Conservation (phyloP, 2,797 vertebrate genomes). For the Artibeus lituratus region DNA sequence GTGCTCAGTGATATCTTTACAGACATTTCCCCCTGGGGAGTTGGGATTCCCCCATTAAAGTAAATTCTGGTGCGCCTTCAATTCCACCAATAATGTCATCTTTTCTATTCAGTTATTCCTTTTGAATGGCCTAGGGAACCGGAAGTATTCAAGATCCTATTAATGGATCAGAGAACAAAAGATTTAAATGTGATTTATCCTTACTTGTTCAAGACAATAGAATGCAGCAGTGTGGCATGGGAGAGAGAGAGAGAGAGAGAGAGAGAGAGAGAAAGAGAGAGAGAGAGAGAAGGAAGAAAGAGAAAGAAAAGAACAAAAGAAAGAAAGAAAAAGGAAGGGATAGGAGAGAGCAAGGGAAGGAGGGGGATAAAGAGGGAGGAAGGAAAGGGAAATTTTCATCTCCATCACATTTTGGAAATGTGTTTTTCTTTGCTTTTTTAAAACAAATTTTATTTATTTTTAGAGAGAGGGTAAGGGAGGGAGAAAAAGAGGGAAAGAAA, state of each 20-base stretch:
- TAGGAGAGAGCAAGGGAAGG: neutral
- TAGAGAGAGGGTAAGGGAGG: too few relatives aligned
- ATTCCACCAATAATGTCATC: slow-evolving; percentile 63
- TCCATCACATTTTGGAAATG: neutral
- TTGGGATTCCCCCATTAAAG: slow-evolving; percentile 35
- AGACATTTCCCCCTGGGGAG: slow-evolving; percentile 57
- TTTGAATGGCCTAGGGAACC: neutral
- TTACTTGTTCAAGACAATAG: neutral
- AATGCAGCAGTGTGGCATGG: neutral
- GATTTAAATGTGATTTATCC: neutral
- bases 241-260: neutral
- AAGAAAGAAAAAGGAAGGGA: accelerated
- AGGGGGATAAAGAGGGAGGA: neutral
- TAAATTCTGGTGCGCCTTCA: slow-evolving; percentile 59
- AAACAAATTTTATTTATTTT: too few relatives aligned
- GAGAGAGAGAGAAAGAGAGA: accelerated
- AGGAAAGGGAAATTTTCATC: neutral
- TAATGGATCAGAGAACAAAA: neutral
- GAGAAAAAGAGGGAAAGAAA: too few relatives aligned
- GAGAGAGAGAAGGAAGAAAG: neutral
- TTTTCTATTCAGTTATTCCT: slow-evolving; percentile 57
- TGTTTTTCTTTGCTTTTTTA: neutral
- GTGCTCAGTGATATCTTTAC: slow-evolving; percentile 70
- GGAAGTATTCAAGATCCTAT: neutral
- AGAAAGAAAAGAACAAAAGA: neutral